Evolutionary conservation across 2,113 vertebrate genomes (phyloP).

Genomic region (Microcebus ravelobensis): DNA sequence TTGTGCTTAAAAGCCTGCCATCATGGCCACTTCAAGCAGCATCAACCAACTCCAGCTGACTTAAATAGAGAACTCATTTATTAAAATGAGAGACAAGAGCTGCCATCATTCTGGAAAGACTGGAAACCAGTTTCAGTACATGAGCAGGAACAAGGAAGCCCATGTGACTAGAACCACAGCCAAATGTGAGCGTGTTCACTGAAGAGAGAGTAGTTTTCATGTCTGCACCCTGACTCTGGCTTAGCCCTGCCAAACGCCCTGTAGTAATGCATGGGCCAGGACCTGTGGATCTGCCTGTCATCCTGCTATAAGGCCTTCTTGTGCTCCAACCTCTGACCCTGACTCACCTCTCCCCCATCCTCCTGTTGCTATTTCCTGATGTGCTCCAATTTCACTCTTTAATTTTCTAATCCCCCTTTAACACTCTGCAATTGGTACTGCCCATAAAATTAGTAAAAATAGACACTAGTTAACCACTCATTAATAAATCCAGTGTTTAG

Average conservation of each 20-base stretch:
- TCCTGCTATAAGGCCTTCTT: not conserved
- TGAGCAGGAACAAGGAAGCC: not conserved
- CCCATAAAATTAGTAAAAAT: not conserved
- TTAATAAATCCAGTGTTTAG: not conserved
- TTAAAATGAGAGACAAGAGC: not conserved
- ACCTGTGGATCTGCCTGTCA: accelerated
- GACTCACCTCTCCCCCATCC: accelerated
- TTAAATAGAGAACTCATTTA: not conserved
- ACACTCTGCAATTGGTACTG: not conserved
- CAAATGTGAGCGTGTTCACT: not conserved
- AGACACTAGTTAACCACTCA: not conserved
- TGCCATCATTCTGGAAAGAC: not conserved
- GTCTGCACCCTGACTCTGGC: not conserved
- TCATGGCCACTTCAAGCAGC: accelerated
- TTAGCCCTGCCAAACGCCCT: accelerated
- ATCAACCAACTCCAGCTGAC: not conserved
- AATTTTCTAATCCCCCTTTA: not conserved
- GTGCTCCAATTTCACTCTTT: not conserved
- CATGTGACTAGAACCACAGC: not conserved
- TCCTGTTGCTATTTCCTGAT: not conserved
- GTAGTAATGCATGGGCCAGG: not conserved
- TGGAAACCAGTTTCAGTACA: not conserved
- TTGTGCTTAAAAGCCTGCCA: not conserved
- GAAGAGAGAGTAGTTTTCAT: not conserved
- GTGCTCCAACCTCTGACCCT: not conserved